Percentiles rank a stretch among this genome's conserved stretches.
phyloP scores from a whole-genome alignment of 2,888 invertebrate species.

The Drosophila sordidula region DNA sequence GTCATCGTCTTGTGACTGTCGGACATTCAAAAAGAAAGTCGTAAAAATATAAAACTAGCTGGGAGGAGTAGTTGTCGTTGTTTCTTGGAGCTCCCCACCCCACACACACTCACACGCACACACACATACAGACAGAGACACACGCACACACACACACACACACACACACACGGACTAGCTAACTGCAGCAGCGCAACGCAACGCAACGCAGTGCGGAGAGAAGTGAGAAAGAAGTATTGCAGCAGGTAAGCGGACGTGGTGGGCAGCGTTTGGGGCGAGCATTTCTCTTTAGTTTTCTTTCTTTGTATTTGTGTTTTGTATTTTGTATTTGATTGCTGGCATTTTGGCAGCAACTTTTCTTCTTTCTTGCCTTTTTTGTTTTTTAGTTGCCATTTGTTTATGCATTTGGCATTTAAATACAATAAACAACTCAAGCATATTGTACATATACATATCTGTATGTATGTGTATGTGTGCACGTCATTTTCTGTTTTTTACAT shows the following conservation, averaged over 20 bases:
- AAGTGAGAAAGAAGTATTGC: slow-evolving; percentile 53
- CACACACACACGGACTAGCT: slow-evolving; percentile 37
- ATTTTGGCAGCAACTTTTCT: slow-evolving; percentile 32
- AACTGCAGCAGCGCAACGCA: slow-evolving; percentile 43
- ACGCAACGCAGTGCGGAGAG: slow-evolving; percentile 47
- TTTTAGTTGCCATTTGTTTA: slow-evolving; percentile 33
- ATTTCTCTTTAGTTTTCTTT: slow-evolving; percentile 56
- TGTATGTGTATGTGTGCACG: slow-evolving; percentile 20
- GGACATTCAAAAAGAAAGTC: slow-evolving; percentile 72
- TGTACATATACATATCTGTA: slow-evolving; percentile 29
- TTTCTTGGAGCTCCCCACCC: slow-evolving; percentile 41
- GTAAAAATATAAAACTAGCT: slow-evolving; percentile 69
- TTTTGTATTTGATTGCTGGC: slow-evolving; percentile 29
- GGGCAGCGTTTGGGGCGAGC: slow-evolving; percentile 49
- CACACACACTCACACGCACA: slow-evolving; percentile 17
- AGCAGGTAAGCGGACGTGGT: slow-evolving; percentile 65
- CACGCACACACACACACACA: not conserved
- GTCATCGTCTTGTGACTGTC: slow-evolving; percentile 76
- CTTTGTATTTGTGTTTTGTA: slow-evolving; percentile 30
- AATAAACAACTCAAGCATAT: slow-evolving; percentile 43
- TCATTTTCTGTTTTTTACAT: slow-evolving; percentile 15
- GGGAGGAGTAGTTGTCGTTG: slow-evolving; percentile 66
- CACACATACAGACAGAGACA: slow-evolving; percentile 3
- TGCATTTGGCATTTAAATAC: slow-evolving; percentile 37
- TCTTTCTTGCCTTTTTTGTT: not conserved